Conservation (phyloP, 2,888 invertebrate species). For the Morpho deidamia region DNA sequence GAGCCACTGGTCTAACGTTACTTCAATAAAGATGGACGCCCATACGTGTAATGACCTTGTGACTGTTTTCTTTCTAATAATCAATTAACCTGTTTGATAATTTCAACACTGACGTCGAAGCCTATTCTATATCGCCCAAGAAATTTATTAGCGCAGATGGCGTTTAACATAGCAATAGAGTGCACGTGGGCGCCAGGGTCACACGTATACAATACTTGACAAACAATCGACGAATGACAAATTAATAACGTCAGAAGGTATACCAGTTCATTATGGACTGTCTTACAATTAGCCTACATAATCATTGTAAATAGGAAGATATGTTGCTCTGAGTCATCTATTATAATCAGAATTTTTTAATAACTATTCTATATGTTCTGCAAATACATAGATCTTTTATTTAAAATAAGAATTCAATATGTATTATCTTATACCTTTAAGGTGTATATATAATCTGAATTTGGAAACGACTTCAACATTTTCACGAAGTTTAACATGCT, state of each 20-base stretch:
- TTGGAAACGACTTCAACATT: too few relatives aligned
- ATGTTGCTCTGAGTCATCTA: conserved; percentile 4
- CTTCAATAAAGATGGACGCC: neutral
- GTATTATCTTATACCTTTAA: too few relatives aligned
- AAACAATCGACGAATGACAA: conserved; percentile 63
- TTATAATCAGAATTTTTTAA: neutral
- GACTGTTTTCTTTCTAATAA: conserved; percentile 10
- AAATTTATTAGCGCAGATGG: conserved; percentile 36
- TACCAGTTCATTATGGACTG: conserved; percentile 16
- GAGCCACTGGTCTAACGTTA: too few relatives aligned
- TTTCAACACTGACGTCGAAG: conserved; percentile 16
- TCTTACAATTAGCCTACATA: conserved; percentile 19
- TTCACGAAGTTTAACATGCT: too few relatives aligned
- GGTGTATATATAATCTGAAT: too few relatives aligned
- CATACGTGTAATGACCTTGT: neutral
- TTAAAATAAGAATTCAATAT: too few relatives aligned
- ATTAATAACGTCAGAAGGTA: conserved; percentile 37
- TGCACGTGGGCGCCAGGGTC: conserved; percentile 54
- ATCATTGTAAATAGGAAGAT: conserved; percentile 4
- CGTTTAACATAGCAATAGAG: conserved; percentile 35
- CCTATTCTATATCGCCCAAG: conserved; percentile 18
- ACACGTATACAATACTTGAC: conserved; percentile 41
- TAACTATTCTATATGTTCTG: too few relatives aligned
- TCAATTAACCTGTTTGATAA: conserved; percentile 20
- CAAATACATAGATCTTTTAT: too few relatives aligned